Base-by-base conservation (phyloP, 2,113 vertebrate species). In the Oenanthe melanoleuca region DNA sequence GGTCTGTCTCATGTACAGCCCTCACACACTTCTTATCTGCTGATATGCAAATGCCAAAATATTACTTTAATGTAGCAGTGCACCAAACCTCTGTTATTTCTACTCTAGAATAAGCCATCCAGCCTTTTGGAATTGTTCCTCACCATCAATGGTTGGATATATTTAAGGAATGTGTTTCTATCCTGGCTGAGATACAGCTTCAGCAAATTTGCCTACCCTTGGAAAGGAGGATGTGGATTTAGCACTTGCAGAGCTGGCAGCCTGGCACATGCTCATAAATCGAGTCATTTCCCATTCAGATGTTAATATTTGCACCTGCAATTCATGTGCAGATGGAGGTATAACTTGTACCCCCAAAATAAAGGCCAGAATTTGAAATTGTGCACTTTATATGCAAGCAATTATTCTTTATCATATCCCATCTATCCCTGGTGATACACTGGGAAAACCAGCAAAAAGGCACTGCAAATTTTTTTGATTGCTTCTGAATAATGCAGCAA, bases 301-400 rank as follows among this genome's bases (percentile, higher is more conserved):
- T 95, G 74, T 78, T 93, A 96, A 93, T 95, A 94, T 87, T 94
- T 96, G 85, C 61, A 85, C 78, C 74, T 81, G 78, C 40, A 91
- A 94, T 96, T 96, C 78, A 57, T 87, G 89, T 82, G 74, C 89
- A 96, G 95, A 95, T 94, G 93, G 65, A 96, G 73, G 85, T 89
- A 75, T 71, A 88, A 91, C 88, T 91, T 85, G 78, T 57, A 72
- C 70, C 87, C 84, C 49, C 8, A 81, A 89, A 93, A 89, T 57
- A 96, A 93, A 94, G 70, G 66, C 37, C 10, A 14, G 63, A n/a
- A 75, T 93, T 64, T 60, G 49, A 75, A 96, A 91, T 60, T 28
- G 34, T 87, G 53, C 34, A 53, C 91, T 94, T 75, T 84, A 89
- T 72, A 89, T 82, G 61, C 57, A 56, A 57, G 53, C 57, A 72